Percentiles rank a stretch among this genome's conserved stretches.
phyloP scores from a whole-genome alignment of 2,113 vertebrate genomes.

The Saccopteryx leptura region DNA sequence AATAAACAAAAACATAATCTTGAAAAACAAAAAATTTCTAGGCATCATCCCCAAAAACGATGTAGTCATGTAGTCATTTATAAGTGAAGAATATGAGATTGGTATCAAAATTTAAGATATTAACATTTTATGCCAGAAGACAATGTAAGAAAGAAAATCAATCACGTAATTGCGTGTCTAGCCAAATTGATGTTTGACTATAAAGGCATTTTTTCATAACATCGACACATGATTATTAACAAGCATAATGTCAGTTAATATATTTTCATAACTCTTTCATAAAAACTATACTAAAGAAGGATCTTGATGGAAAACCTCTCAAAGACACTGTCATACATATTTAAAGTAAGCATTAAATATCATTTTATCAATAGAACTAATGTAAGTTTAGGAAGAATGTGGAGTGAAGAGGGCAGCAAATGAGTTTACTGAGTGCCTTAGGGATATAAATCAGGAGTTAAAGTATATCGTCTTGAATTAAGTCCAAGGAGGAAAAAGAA shows the following conservation, averaged over 20 bases:
- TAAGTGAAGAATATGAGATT: neutral
- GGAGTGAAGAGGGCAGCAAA: neutral
- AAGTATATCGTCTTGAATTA: neutral
- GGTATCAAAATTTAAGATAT: neutral
- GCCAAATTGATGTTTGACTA: neutral
- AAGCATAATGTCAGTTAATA: slow-evolving; percentile 9
- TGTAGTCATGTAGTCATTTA: neutral
- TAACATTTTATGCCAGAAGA: neutral
- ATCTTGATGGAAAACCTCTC: neutral
- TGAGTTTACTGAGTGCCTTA: neutral
- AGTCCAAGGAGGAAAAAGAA: neutral
- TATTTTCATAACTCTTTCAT: neutral
- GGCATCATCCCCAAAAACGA: neutral
- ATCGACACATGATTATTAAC: neutral
- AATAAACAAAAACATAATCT: neutral
- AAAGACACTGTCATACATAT: neutral
- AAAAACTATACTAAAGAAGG: slow-evolving; percentile 26
- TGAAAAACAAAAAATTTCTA: neutral
- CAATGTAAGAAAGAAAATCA: neutral
- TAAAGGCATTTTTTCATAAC: slow-evolving; percentile 2
- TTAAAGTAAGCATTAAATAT: neutral
- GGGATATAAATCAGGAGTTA: neutral
- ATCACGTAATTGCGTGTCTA: neutral
- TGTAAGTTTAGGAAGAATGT: neutral
- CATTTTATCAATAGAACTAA: slow-evolving; percentile 24